Base-by-base conservation (phyloP, 2,113 vertebrate genomes). In the Calonectris borealis region DNA sequence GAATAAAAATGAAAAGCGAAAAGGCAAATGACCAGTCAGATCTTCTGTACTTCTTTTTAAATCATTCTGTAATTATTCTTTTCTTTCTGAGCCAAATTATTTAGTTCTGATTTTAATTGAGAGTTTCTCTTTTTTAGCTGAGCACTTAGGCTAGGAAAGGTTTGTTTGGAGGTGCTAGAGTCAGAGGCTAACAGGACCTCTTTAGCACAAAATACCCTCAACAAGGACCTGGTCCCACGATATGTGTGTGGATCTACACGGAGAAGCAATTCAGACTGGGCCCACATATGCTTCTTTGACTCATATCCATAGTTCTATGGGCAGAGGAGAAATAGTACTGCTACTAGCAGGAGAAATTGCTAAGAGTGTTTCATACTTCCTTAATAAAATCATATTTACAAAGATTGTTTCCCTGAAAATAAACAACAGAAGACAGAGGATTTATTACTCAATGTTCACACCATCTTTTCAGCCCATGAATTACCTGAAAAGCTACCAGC, bases 401-500 rank as follows among this genome's bases (percentile, higher is more conserved):
- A 88, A 83, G 83, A 57, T 27, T 32, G 38, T 40, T 95, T 92
- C 79, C 88, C 60, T 90, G 88, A 90, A 96, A 93, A 90, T 25
- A 97, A 93, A 77, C 75, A 94, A 68, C 16, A 71, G 64, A 40
- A 73, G 36, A 72, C 26, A 68, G 27, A 77, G 25, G 10, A 36
- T 32, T 91, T 85, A 60, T 84, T 93, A 86, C 42, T 79, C 61
- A 55, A 48, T 48, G 44, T 83, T 95, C 73, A 81, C 70, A 69
- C 34, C 61, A 51, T 24, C 71, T 86, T 90, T 88, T 90, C 76
- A 77, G 71, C 42, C 69, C 76, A 32, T 61, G 71, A 90, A 81
- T 85, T 84, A 92, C n/a, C 76, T 70, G 86, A 86, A 92, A 80
- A 81, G 78, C 46, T 88, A 92, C 79, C 92, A 90, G 79, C 48